These are phyloP conservation scores for Omphaloscelis lunosa DNA, from an alignment of 2,888 invertebrate species.

Conservation along the genomic window DNA sequence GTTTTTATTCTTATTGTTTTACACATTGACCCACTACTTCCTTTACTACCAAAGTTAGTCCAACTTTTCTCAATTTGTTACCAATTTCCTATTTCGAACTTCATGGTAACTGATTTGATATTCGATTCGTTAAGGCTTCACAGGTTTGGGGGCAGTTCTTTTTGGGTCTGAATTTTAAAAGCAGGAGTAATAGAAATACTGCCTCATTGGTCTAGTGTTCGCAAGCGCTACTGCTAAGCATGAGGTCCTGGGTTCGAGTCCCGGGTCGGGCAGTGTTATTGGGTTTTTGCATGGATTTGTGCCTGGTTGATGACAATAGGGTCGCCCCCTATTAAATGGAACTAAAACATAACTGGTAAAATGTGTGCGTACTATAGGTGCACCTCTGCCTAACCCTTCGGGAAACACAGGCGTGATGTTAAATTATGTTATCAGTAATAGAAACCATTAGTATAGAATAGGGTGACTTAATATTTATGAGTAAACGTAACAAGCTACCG, in stretches of 20 bases:
- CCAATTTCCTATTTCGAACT: background rate
- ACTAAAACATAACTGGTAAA: no score
- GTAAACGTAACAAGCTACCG: background rate
- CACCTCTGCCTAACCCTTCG: no score
- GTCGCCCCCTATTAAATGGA: no score
- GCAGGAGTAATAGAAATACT: background rate
- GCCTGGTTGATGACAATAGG: no score
- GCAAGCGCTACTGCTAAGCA: no score
- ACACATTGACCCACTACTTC: slow-evolving; percentile 38
- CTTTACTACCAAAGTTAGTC: slow-evolving; percentile 32
- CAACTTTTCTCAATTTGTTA: slow-evolving; percentile 9
- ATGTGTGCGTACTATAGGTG: no score
- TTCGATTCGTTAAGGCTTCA: background rate
- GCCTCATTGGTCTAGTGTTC: no score
- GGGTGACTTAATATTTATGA: background rate
- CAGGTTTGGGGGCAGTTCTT: background rate
- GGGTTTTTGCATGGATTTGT: no score
- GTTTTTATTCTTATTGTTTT: slow-evolving; percentile 41
- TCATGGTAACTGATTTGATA: background rate
- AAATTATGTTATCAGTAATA: background rate
- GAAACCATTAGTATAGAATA: background rate
- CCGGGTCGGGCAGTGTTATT: no score
- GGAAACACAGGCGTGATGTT: no score
- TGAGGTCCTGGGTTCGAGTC: no score
- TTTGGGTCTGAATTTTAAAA: background rate